Evolutionary conservation across 2,113 vertebrate species (phyloP).

Genomic region (Poeciliopsis occidentalis): DNA sequence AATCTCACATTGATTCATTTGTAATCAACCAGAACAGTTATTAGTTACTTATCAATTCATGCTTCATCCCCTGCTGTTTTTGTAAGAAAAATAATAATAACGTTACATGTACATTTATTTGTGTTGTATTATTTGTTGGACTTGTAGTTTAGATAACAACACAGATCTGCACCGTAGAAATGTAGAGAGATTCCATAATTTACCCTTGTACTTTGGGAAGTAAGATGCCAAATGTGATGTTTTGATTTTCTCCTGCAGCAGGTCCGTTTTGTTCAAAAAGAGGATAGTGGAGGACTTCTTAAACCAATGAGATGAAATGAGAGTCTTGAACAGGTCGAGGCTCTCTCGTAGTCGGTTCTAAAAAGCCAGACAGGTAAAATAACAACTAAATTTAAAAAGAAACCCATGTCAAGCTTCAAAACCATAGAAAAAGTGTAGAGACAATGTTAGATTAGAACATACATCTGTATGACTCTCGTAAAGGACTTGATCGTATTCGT

Average conservation of each 20-base stretch:
- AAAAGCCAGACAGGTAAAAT: background rate
- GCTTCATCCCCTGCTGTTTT: no score
- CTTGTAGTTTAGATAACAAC: background rate
- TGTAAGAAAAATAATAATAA: no score
- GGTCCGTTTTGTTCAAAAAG: conserved; percentile 91
- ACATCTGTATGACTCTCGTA: conserved; percentile 85
- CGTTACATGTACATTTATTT: no score
- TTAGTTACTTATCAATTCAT: no score
- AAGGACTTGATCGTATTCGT: conserved; percentile 90
- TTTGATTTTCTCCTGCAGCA: conserved; percentile 87
- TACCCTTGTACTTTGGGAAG: conserved; percentile 85
- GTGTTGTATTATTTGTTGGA: no score
- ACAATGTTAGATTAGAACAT: conserved; percentile 24
- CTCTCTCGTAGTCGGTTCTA: conserved; percentile 89
- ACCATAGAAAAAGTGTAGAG: background rate
- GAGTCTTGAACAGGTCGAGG: conserved; percentile 87
- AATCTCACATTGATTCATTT: no score
- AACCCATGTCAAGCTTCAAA: background rate
- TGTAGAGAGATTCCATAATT: conserved; percentile 21
- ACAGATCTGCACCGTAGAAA: background rate
- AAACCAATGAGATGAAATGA: conserved; percentile 85
- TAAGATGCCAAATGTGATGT: conserved; percentile 85
- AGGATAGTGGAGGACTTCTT: conserved; percentile 87
- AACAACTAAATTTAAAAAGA: background rate
- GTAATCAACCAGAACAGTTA: no score